Evolutionary conservation across 2,113 vertebrate genomes (phyloP), one percentile per base, ranked within the genome.

Genomic region (Antidorcas marsupialis): DNA sequence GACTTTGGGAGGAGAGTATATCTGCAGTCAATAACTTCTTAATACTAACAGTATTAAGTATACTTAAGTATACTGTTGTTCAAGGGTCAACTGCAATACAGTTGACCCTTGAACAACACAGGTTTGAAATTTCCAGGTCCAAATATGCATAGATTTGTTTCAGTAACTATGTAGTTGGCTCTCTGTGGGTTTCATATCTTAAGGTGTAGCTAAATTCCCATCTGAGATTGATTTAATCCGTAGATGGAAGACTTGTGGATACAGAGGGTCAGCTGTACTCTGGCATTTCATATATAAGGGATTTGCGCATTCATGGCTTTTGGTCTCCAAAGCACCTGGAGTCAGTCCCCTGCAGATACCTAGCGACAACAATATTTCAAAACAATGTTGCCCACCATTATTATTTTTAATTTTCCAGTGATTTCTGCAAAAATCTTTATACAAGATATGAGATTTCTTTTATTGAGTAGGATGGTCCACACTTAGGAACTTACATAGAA

Each of bases 11-110:
- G n/a, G n/a, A n/a, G n/a, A n/a, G n/a, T n/a, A n/a, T n/a, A n/a
- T n/a, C n/a, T n/a, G n/a, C n/a, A n/a, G n/a, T n/a, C n/a, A n/a
- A n/a, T n/a, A n/a, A n/a, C n/a, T n/a, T n/a, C n/a, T n/a, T n/a
- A n/a, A n/a, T n/a, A n/a, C n/a, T n/a, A n/a, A n/a, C n/a, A n/a
- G n/a, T n/a, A n/a, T n/a, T n/a, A n/a, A n/a, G n/a, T n/a, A n/a
- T n/a, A n/a, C n/a, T n/a, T n/a, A n/a, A n/a, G n/a, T n/a, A n/a
- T n/a, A n/a, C n/a, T n/a, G n/a, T n/a, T n/a, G n/a, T n/a, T n/a
- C n/a, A n/a, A n/a, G n/a, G n/a, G n/a, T n/a, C n/a, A n/a, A 13
- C 74, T 96, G 25, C 95, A 91, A 93, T 92, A 36, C 50, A 36
- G 50, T 55, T 53, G 50, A 55, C 81, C 50, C 50, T 55, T 36